phyloP scores from a whole-genome alignment of 2,113 vertebrate genomes.

The Cryptoleucopteryx plumbea region DNA sequence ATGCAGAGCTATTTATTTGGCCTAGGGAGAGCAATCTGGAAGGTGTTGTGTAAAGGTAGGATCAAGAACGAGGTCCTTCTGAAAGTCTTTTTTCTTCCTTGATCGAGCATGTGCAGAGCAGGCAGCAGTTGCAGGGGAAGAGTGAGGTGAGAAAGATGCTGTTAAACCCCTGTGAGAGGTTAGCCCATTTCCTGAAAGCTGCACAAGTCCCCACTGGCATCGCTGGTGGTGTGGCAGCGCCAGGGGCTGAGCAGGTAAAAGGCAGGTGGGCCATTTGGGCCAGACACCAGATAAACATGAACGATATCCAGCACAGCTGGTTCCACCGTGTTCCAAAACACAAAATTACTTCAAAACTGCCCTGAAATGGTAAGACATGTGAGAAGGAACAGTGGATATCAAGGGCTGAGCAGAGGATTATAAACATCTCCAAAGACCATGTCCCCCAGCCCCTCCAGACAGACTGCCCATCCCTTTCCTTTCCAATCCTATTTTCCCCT shows the following conservation, averaged over 20 bases:
- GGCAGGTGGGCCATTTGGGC: neutral
- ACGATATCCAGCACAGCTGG: neutral
- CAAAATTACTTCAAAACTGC: neutral
- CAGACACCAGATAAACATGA: neutral
- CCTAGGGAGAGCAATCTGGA: neutral
- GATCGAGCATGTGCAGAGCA: accelerated
- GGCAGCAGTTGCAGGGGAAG: neutral
- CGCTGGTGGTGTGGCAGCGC: neutral
- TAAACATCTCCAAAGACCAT: neutral
- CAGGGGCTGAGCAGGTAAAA: neutral
- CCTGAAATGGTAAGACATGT: neutral
- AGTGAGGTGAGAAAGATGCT: neutral
- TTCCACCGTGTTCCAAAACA: neutral
- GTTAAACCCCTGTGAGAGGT: neutral
- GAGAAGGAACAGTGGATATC: neutral
- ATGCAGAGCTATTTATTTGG: neutral
- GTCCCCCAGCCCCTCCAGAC: neutral
- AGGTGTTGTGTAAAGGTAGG: neutral
- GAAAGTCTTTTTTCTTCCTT: neutral
- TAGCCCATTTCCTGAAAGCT: neutral
- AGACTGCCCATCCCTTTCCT: neutral
- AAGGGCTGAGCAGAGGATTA: neutral
- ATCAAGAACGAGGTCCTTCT: neutral
- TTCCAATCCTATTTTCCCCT: neutral
- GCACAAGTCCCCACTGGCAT: neutral